Conservation (phyloP, 2,797 vertebrate species). For the Protonibea diacanthus region DNA sequence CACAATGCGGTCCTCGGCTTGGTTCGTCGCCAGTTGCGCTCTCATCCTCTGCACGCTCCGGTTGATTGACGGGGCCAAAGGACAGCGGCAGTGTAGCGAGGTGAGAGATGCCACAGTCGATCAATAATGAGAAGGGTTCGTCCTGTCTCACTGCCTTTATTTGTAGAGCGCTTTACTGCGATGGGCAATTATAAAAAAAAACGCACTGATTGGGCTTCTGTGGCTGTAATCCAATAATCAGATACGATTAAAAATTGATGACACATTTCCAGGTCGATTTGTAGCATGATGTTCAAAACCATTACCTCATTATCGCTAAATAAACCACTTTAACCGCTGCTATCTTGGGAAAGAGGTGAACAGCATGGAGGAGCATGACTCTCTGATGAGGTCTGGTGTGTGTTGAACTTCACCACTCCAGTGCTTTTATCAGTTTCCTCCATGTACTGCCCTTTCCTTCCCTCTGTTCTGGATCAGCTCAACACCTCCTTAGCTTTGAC, state of each 20-base stretch:
- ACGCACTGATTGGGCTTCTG: neutral
- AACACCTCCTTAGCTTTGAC: slow-evolving; percentile 66
- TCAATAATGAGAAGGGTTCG: neutral
- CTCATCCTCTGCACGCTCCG: slow-evolving; percentile 74
- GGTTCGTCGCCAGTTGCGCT: slow-evolving; percentile 70
- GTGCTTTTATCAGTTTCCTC: slow-evolving; percentile 86
- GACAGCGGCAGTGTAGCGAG: slow-evolving; percentile 81
- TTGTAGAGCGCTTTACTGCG: too few species aligned
- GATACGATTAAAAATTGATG: slow-evolving; percentile 53
- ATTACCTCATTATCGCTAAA: neutral
- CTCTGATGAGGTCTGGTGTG: slow-evolving; percentile 50
- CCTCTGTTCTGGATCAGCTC: slow-evolving; percentile 69
- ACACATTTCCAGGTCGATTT: slow-evolving; percentile 43
- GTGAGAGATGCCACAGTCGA: slow-evolving; percentile 75
- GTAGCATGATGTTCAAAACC: neutral
- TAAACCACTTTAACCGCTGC: neutral
- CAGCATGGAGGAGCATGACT: slow-evolving; percentile 33
- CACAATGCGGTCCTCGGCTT: slow-evolving; percentile 71
- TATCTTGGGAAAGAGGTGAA: neutral
- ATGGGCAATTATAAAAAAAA: neutral
- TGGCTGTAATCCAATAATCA: neutral
- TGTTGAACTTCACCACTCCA: slow-evolving; percentile 63
- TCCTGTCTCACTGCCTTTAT: neutral
- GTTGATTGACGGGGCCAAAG: slow-evolving; percentile 59
- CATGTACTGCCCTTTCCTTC: slow-evolving; percentile 82